Conservation (phyloP, 2,888 invertebrate species). For the Hirtodrosophila histrioides region DNA sequence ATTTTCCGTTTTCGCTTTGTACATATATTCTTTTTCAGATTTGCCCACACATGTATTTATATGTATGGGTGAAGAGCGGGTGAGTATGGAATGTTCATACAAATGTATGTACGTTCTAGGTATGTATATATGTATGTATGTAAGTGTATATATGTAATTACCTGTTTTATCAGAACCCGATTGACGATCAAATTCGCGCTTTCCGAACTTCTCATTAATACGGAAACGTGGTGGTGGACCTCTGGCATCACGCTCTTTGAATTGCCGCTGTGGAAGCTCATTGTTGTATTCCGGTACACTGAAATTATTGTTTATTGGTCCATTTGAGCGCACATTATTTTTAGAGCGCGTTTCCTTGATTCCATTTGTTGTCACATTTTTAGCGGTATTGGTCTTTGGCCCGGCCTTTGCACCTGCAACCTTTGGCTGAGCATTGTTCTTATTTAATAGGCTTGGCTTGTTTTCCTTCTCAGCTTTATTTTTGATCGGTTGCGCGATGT, state of each 20-base stretch:
- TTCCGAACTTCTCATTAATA: slow-evolving; percentile 87
- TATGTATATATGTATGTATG: background rate
- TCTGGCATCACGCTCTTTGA: slow-evolving; percentile 84
- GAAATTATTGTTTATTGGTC: slow-evolving; percentile 33
- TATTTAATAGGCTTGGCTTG: slow-evolving; percentile 77
- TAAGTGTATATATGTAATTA: slow-evolving; percentile 27
- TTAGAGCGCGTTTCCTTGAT: slow-evolving; percentile 87
- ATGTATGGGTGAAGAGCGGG: no score
- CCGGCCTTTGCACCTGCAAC: background rate
- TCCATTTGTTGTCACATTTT: slow-evolving; percentile 59
- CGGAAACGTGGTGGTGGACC: slow-evolving; percentile 78
- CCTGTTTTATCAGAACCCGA: slow-evolving; percentile 98
- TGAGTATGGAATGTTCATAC: no score
- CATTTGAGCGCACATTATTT: slow-evolving; percentile 80
- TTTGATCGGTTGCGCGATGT: slow-evolving; percentile 52
- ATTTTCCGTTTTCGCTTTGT: no score
- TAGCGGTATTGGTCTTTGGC: slow-evolving; percentile 16
- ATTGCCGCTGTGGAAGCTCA: slow-evolving; percentile 81
- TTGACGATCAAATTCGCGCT: slow-evolving; percentile 96
- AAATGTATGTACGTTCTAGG: no score
- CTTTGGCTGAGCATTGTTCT: slow-evolving; percentile 57
- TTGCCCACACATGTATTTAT: no score
- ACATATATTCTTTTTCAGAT: no score
- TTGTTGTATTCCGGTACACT: slow-evolving; percentile 84
- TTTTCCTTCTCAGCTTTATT: slow-evolving; percentile 81